A percentile compares a stretch with the other conserved stretches of the same genome.
These are phyloP conservation scores for Neogale vison DNA, from an alignment of 2,113 vertebrate genomes.

Conservation along the genomic window DNA sequence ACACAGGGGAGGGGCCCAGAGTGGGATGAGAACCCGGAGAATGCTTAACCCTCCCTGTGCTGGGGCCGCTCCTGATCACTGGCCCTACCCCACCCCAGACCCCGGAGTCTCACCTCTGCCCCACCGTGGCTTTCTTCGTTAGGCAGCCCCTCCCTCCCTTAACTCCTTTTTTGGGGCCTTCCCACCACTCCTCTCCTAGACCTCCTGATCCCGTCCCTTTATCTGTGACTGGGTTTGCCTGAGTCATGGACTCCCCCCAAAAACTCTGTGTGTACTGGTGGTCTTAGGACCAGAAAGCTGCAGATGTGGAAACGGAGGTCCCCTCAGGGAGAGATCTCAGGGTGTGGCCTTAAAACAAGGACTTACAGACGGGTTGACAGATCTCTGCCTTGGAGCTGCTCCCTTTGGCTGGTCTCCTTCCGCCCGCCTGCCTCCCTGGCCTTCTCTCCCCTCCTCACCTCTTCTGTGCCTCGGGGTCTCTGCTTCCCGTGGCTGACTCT, in stretches of 20 bases:
- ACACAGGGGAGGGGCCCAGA: background rate
- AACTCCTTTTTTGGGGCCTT: background rate
- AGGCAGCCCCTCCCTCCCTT: background rate
- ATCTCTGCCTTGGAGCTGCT: background rate
- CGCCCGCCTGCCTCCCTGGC: background rate
- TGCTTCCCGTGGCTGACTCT: background rate
- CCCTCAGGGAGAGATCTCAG: background rate
- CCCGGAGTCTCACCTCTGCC: background rate
- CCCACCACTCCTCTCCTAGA: background rate
- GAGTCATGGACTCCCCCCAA: background rate
- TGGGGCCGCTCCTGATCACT: background rate
- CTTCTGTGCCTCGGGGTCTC: background rate
- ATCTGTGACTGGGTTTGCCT: rapidly evolving
- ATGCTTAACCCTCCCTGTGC: constrained; percentile 27
- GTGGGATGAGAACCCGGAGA: background rate
- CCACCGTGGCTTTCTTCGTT: background rate
- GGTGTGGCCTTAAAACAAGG: background rate
- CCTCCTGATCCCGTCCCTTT: background rate
- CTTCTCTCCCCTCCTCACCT: background rate
- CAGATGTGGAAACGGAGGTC: background rate
- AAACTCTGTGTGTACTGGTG: background rate
- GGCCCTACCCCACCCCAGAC: background rate
- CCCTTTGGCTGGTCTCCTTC: background rate
- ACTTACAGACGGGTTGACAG: background rate
- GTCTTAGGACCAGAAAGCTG: background rate